phyloP scores from a whole-genome alignment of 1,140 invertebrate genomes.

The Helicoverpa zea region DNA sequence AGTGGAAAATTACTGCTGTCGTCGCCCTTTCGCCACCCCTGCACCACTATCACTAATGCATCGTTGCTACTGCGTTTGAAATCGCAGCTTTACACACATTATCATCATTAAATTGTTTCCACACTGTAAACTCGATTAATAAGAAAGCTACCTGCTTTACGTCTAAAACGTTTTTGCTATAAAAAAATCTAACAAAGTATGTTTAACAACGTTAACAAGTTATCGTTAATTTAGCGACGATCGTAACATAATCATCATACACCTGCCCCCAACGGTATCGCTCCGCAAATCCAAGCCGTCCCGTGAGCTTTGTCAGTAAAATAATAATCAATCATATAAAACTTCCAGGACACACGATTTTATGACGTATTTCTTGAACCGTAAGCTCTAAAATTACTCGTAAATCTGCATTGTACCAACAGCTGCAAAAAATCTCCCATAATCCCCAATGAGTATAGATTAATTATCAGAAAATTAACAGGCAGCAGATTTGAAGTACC shows the following conservation, averaged over 20 bases:
- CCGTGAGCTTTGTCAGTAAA: constrained; percentile 47
- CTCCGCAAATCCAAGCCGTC: constrained; percentile 37
- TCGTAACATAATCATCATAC: constrained; percentile 47
- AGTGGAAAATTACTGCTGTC: constrained; percentile 37
- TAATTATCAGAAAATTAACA: constrained; percentile 60
- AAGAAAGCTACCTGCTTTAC: constrained; percentile 13
- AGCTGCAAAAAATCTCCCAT: constrained; percentile 44
- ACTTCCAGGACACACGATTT: neutral
- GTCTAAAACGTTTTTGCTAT: neutral
- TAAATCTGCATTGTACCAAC: neutral
- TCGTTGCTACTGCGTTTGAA: constrained; percentile 25
- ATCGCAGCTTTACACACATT: constrained; percentile 27
- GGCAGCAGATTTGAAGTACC: constrained; percentile 45
- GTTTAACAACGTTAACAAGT: constrained; percentile 32
- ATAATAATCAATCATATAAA: constrained; percentile 44
- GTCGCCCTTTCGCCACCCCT: constrained; percentile 41
- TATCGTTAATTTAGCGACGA: constrained; percentile 34
- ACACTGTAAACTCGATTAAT: constrained; percentile 30
- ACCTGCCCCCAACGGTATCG: constrained; percentile 48
- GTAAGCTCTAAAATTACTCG: neutral
- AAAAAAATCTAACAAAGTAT: constrained; percentile 31
- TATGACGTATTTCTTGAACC: constrained; percentile 7
- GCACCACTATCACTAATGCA: constrained; percentile 24
- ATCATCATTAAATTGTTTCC: constrained; percentile 35
- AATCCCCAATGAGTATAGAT: constrained; percentile 50